phyloP scores from a whole-genome alignment of 2,113 vertebrate species.

The Herpailurus yagouaroundi region DNA sequence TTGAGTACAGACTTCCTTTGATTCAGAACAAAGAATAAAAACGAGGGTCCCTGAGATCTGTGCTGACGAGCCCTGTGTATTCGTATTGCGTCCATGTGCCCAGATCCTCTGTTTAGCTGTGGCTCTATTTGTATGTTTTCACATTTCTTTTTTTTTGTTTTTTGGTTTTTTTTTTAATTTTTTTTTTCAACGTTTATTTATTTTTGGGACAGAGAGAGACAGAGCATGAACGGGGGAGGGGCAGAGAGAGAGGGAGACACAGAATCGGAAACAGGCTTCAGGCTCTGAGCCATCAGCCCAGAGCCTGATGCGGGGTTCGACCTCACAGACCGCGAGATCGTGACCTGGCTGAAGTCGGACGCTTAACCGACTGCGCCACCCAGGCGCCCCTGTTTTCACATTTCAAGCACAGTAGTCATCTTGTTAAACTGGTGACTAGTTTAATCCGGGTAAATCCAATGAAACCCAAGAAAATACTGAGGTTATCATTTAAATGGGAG shows the following conservation, averaged over 20 bases:
- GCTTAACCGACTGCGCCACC: too few relatives aligned
- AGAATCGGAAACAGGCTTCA: too few relatives aligned
- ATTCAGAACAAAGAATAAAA: constrained; percentile 5
- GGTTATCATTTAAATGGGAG: background rate
- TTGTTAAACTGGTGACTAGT: background rate
- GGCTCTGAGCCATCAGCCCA: too few relatives aligned
- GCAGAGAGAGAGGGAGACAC: too few relatives aligned
- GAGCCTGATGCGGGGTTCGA: too few relatives aligned
- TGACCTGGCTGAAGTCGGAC: too few relatives aligned
- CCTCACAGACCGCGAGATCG: too few relatives aligned
- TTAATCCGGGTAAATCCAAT: constrained; percentile 20
- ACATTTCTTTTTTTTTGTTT: too few relatives aligned
- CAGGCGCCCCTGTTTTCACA: constrained; percentile 23
- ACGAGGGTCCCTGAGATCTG: background rate
- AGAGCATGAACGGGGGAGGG: too few relatives aligned
- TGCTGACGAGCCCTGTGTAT: background rate
- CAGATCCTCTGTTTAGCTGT: background rate
- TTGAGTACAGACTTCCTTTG: constrained; percentile 35
- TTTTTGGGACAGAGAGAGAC: too few relatives aligned
- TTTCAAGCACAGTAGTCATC: background rate
- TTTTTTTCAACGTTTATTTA: too few relatives aligned
- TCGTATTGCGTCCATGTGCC: background rate
- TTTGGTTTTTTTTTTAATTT: too few relatives aligned
- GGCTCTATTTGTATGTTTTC: constrained; percentile 1
- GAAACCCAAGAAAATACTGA: background rate